Evolutionary conservation across 2,113 vertebrate genomes (phyloP).

Genomic region (Callopanchax toddi): DNA sequence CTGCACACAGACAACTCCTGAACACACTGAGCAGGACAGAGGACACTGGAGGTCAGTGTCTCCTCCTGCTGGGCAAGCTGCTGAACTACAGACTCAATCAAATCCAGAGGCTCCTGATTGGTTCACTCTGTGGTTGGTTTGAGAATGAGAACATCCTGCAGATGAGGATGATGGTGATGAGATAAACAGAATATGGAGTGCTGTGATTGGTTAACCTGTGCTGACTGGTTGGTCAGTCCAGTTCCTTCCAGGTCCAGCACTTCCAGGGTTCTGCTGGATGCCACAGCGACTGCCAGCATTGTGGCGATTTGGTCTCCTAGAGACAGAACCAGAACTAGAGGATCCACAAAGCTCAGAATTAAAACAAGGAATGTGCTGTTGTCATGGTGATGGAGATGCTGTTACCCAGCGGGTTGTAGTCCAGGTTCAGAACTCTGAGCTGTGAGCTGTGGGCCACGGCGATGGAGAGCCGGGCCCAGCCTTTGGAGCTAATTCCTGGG

Average conservation of each 20-base stretch:
- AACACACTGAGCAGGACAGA: not conserved
- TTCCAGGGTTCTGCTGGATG: constrained; percentile 93
- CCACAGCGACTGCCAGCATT: constrained; percentile 94
- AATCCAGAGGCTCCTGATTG: no score
- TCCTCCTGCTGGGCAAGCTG: constrained; percentile 20
- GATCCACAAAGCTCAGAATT: not conserved
- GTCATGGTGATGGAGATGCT: not conserved
- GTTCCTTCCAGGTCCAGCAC: constrained; percentile 96
- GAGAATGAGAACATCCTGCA: no score
- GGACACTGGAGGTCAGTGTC: not conserved
- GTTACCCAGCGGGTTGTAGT: constrained; percentile 95
- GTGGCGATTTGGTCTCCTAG: constrained; percentile 93
- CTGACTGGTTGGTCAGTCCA: constrained; percentile 93
- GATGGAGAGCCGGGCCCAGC: constrained; percentile 91
- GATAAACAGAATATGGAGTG: not conserved
- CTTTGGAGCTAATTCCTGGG: constrained; percentile 89
- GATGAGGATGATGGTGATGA: not conserved
- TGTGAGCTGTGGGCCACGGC: constrained; percentile 97
- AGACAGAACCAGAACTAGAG: constrained; percentile 17
- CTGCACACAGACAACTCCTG: constrained; percentile 62
- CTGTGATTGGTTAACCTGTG: constrained; percentile 81
- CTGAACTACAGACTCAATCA: no score
- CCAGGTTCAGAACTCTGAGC: constrained; percentile 92
- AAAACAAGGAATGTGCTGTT: no score
- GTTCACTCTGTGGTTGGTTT: no score